phyloP scores from a whole-genome alignment of 2,888 invertebrate species.

The Coenonympha glycerion region DNA sequence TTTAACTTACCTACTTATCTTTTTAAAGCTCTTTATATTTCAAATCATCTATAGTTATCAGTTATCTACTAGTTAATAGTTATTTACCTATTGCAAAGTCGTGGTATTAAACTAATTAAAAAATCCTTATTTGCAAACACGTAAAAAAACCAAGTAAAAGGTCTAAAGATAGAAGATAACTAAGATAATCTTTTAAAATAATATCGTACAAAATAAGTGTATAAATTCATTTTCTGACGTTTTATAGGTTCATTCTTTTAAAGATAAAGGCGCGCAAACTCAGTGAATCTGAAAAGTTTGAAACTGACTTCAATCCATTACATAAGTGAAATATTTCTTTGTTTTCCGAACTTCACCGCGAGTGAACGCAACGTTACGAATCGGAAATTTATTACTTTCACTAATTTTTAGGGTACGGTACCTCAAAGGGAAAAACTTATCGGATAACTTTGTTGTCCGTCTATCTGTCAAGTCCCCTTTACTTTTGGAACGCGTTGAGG shows the following conservation, averaged over 20 bases:
- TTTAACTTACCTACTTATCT: too few species aligned
- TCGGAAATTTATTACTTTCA: constrained; percentile 54
- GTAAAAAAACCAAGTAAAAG: too few species aligned
- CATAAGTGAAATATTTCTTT: constrained; percentile 75
- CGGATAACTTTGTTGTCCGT: too few species aligned
- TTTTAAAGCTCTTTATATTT: too few species aligned
- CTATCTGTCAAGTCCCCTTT: too few species aligned
- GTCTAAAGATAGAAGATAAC: too few species aligned
- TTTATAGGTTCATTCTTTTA: constrained; percentile 62
- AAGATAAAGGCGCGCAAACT: constrained; percentile 73
- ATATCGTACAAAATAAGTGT: neutral
- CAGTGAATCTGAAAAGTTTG: constrained; percentile 74
- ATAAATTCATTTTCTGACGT: constrained; percentile 63
- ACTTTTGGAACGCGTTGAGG: too few species aligned
- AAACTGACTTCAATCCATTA: constrained; percentile 76
- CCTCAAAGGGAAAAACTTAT: neutral
- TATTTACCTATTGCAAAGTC: too few species aligned
- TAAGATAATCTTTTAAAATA: neutral
- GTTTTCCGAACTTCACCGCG: constrained; percentile 62
- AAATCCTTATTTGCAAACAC: too few species aligned
- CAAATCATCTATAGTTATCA: too few species aligned
- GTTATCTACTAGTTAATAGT: too few species aligned
- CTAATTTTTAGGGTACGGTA: neutral
- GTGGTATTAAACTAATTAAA: too few species aligned
- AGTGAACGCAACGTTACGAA: constrained; percentile 56